Base-by-base conservation (phyloP, 2,888 invertebrate genomes). In the Cantharis nigra region DNA sequence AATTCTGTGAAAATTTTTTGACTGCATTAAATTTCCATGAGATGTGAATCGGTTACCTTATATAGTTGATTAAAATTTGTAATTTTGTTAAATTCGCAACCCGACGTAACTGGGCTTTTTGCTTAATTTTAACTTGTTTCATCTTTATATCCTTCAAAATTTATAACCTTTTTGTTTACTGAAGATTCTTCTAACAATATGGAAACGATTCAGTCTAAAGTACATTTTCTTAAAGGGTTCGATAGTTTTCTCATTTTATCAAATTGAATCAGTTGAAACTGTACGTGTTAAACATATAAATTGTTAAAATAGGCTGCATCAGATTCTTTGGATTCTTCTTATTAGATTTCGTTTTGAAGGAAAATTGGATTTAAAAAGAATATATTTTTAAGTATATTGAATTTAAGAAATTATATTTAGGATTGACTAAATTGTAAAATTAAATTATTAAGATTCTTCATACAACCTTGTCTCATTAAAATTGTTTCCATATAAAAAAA, bases 211-310 rank as follows among this genome's bases (percentile, higher is more conserved):
- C 20, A 74, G 30, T 28, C 63, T 64, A 69, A 67, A 67, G 20
- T 67, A 67, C 26, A 64, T 75, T 33, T 70, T 63, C 70, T 63
- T 70, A 75, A 75, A 75, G 75, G 63, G 75, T 75, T 71, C 16
- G 64, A 63, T 71, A 67, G 64, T 75, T 71, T 75, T 70, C 75
- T 71, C 75, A 67, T 70, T 75, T 75, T 67, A 65, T 70, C 64
- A 70, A 71, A 75, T 75, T 71, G 75, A 75, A 75, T 75, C 75
- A 71, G 69, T 70, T 49, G 67, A 63, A 71, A 64, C 26, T 33
- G 65, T 30, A 75, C 75, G 75, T 75, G 75, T 71, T 70, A 75
- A 70, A 71, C 75, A 71, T 75, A 28, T 64, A 75, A 69, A 75
- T 75, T 33, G 75, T 18, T 18, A 33, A 70, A 74, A 69, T 70